Percentiles rank a stretch among this genome's conserved stretches.
Evolutionary conservation across 2,113 vertebrate species (phyloP).

Genomic region (Crotalus viridis): DNA sequence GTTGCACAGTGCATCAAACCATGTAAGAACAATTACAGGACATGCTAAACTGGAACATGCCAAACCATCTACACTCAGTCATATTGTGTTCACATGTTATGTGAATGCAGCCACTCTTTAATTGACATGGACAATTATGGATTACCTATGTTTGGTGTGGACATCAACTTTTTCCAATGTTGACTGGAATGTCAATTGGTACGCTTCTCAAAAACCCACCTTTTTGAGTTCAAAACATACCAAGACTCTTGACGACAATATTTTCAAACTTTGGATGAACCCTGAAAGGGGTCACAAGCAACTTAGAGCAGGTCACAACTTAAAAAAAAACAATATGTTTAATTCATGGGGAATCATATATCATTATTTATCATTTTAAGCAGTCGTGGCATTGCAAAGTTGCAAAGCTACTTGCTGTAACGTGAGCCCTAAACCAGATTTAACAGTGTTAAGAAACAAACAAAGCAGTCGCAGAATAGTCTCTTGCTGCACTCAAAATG

Average conservation of each 20-base stretch:
- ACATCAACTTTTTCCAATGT: neutral
- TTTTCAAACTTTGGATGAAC: neutral
- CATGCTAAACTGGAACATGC: neutral
- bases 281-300: neutral
- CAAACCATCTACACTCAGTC: neutral
- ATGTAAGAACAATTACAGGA: neutral
- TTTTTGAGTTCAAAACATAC: neutral
- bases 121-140: neutral
- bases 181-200: neutral
- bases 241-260: neutral
- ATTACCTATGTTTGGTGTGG: neutral
- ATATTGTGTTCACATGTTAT: neutral
- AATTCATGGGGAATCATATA: neutral
- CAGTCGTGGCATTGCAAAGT: neutral
- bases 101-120: neutral
- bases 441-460: neutral
- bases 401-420: neutral
- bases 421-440: neutral
- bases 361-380: neutral
- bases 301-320: neutral
- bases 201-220: neutral
- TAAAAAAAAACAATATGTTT: neutral
- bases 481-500: neutral
- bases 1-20: neutral
- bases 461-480: neutral